These are phyloP conservation scores for Pedionomus torquatus DNA, from an alignment of 2,113 vertebrate species.

Conservation along the genomic window DNA sequence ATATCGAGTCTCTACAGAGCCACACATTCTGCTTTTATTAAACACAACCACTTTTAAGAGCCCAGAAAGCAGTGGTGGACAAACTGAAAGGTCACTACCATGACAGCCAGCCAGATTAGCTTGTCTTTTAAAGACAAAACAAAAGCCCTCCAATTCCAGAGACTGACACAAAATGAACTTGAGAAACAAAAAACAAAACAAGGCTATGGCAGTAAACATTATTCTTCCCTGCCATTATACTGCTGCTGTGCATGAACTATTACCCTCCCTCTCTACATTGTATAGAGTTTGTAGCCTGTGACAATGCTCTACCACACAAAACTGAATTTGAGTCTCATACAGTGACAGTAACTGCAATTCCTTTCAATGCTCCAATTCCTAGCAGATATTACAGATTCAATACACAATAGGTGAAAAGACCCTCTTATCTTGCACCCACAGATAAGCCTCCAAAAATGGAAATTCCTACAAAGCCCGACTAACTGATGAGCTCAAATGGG, in stretches of 20 bases:
- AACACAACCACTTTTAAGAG: neutral
- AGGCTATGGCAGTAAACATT: neutral
- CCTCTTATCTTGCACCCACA: neutral
- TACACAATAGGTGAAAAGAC: neutral
- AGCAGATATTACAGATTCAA: neutral
- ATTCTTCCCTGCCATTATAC: neutral
- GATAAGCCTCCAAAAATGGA: neutral
- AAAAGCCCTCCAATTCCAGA: neutral
- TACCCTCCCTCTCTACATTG: neutral
- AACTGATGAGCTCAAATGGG: neutral
- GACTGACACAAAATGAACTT: neutral
- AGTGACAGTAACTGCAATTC: neutral
- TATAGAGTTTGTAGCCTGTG: neutral
- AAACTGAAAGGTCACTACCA: neutral
- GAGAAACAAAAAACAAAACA: neutral
- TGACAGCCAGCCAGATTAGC: neutral
- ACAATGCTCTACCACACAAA: neutral
- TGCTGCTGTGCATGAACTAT: neutral
- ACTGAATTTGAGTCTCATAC: neutral
- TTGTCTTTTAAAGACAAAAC: neutral
- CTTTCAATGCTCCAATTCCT: neutral
- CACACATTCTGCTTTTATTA: neutral
- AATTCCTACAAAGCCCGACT: neutral
- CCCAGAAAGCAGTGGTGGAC: neutral
- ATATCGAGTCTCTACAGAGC: accelerated